These are phyloP conservation scores for Nasua narica DNA, from an alignment of 2,797 vertebrate species.

Conservation along the genomic window DNA sequence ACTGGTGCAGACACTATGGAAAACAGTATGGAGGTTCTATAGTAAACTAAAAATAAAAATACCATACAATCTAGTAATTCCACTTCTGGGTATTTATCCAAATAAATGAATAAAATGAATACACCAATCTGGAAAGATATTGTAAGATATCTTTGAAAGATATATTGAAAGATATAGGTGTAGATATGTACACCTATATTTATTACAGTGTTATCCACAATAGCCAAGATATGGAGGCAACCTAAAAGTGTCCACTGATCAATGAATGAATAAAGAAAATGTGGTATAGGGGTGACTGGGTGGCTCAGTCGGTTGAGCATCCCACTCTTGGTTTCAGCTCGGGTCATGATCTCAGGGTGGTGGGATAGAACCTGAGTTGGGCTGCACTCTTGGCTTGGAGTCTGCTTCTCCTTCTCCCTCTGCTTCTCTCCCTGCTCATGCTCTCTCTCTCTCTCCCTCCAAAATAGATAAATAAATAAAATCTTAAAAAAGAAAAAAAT, in stretches of 20 bases:
- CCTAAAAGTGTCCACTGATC: neutral
- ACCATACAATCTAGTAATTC: neutral
- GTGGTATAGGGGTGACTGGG: neutral
- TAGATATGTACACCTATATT: neutral
- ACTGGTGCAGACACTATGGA: neutral
- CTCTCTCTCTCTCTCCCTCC: neutral
- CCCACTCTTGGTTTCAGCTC: too few species aligned
- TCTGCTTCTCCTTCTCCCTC: neutral
- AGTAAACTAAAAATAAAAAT: neutral
- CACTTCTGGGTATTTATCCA: neutral
- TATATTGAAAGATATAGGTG: too few species aligned
- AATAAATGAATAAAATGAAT: neutral
- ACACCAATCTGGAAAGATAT: neutral
- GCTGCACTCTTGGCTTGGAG: neutral
- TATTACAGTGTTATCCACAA: neutral
- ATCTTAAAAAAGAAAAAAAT: neutral
- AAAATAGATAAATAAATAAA: neutral
- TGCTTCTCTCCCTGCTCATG: neutral
- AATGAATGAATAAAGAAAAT: neutral
- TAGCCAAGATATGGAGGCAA: neutral
- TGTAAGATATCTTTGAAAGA: too few species aligned
- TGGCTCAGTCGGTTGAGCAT: neutral
- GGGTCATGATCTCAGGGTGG: too few species aligned
- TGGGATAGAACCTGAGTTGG: neutral
- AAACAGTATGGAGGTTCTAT: neutral